These are phyloP conservation scores for Cryptocephalus moraei DNA, from an alignment of 2,888 invertebrate species.

Conservation along the genomic window DNA sequence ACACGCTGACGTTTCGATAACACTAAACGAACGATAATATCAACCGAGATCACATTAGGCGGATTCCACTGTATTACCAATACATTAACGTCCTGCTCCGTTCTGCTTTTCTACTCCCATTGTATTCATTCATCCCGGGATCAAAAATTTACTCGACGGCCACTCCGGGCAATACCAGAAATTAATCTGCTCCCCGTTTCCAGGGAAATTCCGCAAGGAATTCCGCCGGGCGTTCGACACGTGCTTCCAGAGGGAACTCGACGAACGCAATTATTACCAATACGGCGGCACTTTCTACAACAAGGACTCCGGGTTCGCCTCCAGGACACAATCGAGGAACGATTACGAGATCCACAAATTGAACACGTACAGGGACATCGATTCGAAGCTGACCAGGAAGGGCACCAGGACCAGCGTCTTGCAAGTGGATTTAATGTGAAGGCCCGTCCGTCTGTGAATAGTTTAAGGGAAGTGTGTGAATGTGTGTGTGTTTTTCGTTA, in stretches of 20 bases:
- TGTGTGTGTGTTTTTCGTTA: too few species aligned
- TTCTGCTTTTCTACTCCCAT: too few species aligned
- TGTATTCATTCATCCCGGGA: too few species aligned
- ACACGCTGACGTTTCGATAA: too few species aligned
- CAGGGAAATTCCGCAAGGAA: conserved; percentile 65
- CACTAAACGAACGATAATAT: too few species aligned
- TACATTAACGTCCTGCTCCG: too few species aligned
- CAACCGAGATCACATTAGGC: too few species aligned
- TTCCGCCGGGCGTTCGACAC: conserved; percentile 60
- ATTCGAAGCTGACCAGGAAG: conserved; percentile 17
- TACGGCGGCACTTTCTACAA: conserved; percentile 13
- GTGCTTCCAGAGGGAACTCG: conserved; percentile 33
- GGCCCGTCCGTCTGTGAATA: conserved; percentile 1
- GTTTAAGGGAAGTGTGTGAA: too few species aligned
- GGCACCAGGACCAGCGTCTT: conserved; percentile 25
- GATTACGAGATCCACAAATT: conserved; percentile 19
- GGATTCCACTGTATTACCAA: too few species aligned
- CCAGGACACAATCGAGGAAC: conserved; percentile 19
- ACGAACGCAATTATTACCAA: conserved; percentile 9
- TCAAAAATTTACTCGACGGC: too few species aligned
- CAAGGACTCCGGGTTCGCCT: conserved; percentile 18
- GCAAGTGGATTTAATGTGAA: conserved; percentile 18
- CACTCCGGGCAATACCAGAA: too few species aligned
- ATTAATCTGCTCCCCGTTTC: not conserved
- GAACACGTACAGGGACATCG: conserved; percentile 16